These are phyloP conservation scores for Crotalus viridis DNA, from an alignment of 2,113 vertebrate genomes.

Conservation along the genomic window DNA sequence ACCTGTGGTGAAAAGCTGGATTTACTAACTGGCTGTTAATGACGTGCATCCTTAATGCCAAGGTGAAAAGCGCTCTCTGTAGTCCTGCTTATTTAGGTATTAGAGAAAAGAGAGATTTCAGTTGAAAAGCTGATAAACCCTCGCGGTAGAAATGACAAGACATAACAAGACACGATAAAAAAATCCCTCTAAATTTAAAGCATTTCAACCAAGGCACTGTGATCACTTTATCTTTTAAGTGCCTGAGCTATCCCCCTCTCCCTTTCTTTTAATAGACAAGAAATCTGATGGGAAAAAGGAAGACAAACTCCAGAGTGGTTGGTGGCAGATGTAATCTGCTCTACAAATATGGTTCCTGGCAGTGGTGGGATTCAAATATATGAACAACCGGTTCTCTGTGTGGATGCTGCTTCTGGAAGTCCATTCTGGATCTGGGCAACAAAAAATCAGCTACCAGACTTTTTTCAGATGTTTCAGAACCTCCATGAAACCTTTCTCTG, in stretches of 20 bases:
- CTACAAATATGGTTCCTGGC: background rate
- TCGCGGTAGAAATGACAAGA: constrained; percentile 29
- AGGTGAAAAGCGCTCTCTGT: background rate
- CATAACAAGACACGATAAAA: constrained; percentile 29
- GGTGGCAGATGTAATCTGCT: background rate
- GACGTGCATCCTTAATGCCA: background rate
- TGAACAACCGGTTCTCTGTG: no score
- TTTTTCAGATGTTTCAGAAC: background rate
- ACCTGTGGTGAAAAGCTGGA: background rate
- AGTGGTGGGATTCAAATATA: no score
- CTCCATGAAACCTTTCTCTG: background rate
- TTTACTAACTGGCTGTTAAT: background rate
- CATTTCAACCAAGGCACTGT: constrained; percentile 26
- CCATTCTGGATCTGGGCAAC: no score
- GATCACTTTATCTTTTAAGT: constrained; percentile 26
- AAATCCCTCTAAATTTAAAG: constrained; percentile 31
- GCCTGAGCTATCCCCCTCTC: constrained; percentile 16
- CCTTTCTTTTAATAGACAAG: constrained; percentile 32
- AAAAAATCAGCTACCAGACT: background rate
- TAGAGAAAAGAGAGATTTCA: constrained; percentile 1
- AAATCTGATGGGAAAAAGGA: background rate
- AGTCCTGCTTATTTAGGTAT: background rate
- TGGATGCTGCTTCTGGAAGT: no score
- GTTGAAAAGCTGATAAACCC: constrained; percentile 17
- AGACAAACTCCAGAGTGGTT: background rate